Conservation (phyloP, 1,140 invertebrate species). For the Drosophila bifasciata region DNA sequence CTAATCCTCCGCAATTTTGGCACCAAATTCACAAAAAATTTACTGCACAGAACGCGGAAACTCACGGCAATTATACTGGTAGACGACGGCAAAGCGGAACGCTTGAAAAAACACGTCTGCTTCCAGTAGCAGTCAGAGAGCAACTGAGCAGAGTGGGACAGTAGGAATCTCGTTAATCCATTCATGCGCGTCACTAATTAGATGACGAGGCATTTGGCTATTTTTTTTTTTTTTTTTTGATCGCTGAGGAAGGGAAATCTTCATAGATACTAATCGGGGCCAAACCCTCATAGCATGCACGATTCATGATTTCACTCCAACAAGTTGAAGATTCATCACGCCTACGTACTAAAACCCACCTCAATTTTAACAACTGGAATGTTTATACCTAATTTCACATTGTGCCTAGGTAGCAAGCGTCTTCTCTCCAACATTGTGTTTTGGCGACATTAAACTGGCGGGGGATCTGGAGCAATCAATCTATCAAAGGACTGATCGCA, state of each 20-base stretch:
- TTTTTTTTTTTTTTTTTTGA: constrained; percentile 7
- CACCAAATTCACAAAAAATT: too few species aligned
- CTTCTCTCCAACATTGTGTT: not conserved
- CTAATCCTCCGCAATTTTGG: too few species aligned
- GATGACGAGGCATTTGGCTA: constrained; percentile 8
- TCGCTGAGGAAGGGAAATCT: not conserved
- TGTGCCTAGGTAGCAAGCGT: not conserved
- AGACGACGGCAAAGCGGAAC: too few species aligned
- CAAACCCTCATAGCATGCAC: not conserved
- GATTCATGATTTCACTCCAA: not conserved
- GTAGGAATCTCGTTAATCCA: constrained; percentile 25
- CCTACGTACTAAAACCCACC: not conserved
- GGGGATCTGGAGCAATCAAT: too few species aligned
- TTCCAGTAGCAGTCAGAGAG: too few species aligned
- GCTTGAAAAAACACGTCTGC: too few species aligned
- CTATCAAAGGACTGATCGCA: too few species aligned
- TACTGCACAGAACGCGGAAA: too few species aligned
- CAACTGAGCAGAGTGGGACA: constrained; percentile 6
- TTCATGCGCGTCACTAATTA: constrained; percentile 21
- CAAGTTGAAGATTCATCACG: not conserved
- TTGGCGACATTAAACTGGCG: too few species aligned
- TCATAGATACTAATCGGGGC: constrained; percentile 1
- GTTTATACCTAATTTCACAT: not conserved
- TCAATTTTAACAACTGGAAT: not conserved
- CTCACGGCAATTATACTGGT: too few species aligned